A percentile compares a stretch with the other conserved stretches of the same genome.
Conservation (phyloP, 2,113 vertebrate genomes). For the Corythoichthys haematopterus region DNA sequence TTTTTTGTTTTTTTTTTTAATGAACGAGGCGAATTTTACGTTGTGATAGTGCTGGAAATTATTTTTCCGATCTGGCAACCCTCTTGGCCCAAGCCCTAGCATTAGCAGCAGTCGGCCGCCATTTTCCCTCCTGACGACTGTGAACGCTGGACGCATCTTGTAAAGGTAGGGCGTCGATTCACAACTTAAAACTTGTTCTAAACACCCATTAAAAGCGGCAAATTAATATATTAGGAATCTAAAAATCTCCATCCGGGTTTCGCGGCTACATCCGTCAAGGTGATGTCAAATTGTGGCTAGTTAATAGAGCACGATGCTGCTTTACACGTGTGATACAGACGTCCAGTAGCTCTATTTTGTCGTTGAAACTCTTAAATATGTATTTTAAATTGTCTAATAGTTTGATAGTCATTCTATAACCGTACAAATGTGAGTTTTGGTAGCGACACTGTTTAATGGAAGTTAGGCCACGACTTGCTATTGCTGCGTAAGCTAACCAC, state of each 20-base stretch:
- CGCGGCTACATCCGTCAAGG: not conserved
- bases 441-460: not conserved
- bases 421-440: not conserved
- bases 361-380: not conserved
- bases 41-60: no score
- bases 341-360: not conserved
- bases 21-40: no score
- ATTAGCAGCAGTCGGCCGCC: not conserved
- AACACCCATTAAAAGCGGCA: not conserved
- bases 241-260: not conserved
- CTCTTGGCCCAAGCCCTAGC: not conserved
- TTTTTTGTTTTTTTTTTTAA: no score
- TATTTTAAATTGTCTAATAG: not conserved
- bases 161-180: not conserved
- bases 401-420: not conserved
- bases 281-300: not conserved
- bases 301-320: not conserved
- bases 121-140: constrained; percentile 1
- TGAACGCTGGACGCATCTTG: not conserved
- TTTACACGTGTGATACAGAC: not conserved
- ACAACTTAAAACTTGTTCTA: no score
- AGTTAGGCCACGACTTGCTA: not conserved
- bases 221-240: not conserved
- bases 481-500: not conserved
- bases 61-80: not conserved